These are phyloP conservation scores for Ennomos erosarius DNA, from an alignment of 2,888 invertebrate species.

Conservation along the genomic window DNA sequence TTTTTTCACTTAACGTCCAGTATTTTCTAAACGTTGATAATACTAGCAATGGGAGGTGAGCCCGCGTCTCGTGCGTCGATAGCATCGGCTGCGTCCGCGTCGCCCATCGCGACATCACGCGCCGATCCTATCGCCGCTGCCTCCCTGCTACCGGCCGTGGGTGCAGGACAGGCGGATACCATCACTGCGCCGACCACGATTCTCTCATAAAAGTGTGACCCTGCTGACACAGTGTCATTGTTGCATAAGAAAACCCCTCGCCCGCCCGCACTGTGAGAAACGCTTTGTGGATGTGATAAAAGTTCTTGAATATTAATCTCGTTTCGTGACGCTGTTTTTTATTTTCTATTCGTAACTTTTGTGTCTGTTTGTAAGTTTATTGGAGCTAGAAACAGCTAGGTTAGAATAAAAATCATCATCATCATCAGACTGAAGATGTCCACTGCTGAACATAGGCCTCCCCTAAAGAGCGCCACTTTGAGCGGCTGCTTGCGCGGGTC, in stretches of 20 bases:
- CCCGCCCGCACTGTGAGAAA: constrained; percentile 31
- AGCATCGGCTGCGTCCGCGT: constrained; percentile 62
- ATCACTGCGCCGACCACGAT: constrained; percentile 61
- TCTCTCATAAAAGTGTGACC: constrained; percentile 72
- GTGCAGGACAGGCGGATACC: constrained; percentile 45
- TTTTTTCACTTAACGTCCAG: too few relatives aligned
- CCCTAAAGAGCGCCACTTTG: too few relatives aligned
- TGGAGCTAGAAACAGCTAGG: too few relatives aligned
- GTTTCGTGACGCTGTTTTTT: too few relatives aligned
- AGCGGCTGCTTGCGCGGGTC: too few relatives aligned
- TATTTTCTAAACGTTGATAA: constrained; percentile 1
- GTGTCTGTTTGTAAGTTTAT: too few relatives aligned
- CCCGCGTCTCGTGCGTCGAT: constrained; percentile 67
- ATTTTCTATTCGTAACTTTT: too few relatives aligned
- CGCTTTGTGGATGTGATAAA: constrained; percentile 17
- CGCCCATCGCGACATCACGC: constrained; percentile 73
- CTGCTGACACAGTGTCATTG: constrained; percentile 31
- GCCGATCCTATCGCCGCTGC: constrained; percentile 69
- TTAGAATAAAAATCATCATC: too few relatives aligned
- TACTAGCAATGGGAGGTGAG: constrained; percentile 18
- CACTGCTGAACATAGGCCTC: too few relatives aligned
- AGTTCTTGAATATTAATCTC: constrained; percentile 5
- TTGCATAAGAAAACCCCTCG: constrained; percentile 17
- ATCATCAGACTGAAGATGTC: too few relatives aligned
- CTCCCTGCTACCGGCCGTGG: constrained; percentile 52